Evolutionary conservation across 1,140 invertebrate species (phyloP), one percentile per base, ranked within the genome.

Genomic region (Gryon sp.): DNA sequence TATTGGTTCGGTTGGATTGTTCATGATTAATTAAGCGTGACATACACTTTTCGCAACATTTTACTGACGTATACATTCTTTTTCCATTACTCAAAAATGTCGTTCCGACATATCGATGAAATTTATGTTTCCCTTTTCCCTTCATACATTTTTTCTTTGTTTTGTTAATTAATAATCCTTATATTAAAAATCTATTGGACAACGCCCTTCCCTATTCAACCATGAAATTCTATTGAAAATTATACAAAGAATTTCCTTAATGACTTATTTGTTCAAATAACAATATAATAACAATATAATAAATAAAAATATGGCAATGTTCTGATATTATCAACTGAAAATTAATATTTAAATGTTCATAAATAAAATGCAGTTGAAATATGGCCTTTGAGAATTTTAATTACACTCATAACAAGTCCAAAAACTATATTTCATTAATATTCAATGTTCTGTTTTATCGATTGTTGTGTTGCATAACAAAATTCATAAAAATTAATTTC

Each of bases 21-120:
- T 65, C 65, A 53, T 76, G 65, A 70, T 76, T 76, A 77, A 77
- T 70, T 77, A 70, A 77, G 43, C 59, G 52, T 41, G 57, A 30
- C 48, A 24, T 14, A 43, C 46, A 26, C 40, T 66, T 7, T 11
- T 28, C 19, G 46, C 14, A 18, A 28, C 30, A 20, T 41, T 45
- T 63, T 20, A 55, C 38, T 38, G 16, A 62, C 68, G 40, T 22
- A 46, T 48, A 50, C 52, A 32, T 18, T 32, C 18, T 32, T 57
- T 57, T 41, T 69, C 53, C 53, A 57, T 69, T 59, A 59, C 20
- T 52, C 30, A 26, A 3, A 36, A 57, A 50, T 15, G 11, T 22
- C 18, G 8, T 28, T 28, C 30, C 9, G 2, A 55, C 36, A 36
- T 34, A 43, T 34, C 46, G 8, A 28, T 20, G 48, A 28, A 63